These are phyloP conservation scores for Triplophysa siluroides DNA, from an alignment of 2,113 vertebrate species.

Conservation along the genomic window DNA sequence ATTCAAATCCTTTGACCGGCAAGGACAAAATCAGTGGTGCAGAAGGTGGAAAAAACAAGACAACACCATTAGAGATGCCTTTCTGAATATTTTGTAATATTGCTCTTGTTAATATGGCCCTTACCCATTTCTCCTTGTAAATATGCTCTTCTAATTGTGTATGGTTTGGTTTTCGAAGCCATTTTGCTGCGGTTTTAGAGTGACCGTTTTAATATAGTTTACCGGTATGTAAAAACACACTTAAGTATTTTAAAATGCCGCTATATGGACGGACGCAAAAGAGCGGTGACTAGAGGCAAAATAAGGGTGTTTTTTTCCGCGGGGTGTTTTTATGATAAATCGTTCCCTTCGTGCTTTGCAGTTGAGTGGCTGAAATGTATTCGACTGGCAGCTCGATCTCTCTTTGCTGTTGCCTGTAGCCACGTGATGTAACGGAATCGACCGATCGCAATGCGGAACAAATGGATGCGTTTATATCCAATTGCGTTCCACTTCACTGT, in stretches of 20 bases:
- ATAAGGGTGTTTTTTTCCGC: slow-evolving; percentile 19
- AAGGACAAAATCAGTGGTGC: slow-evolving; percentile 55
- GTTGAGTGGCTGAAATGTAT: slow-evolving; percentile 56
- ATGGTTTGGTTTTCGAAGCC: slow-evolving; percentile 88
- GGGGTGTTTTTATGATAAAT: slow-evolving; percentile 41
- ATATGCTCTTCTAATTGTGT: slow-evolving; percentile 80
- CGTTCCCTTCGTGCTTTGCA: slow-evolving; percentile 25
- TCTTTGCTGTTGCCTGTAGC: slow-evolving; percentile 20
- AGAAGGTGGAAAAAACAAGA: slow-evolving; percentile 37
- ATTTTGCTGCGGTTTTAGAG: slow-evolving; percentile 88
- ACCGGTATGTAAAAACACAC: slow-evolving; percentile 65
- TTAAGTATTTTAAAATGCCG: slow-evolving; percentile 57
- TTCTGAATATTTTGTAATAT: slow-evolving; percentile 99
- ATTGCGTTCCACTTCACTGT: slow-evolving; percentile 2
- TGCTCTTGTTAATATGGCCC: slow-evolving; percentile 90
- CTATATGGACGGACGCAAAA: slow-evolving; percentile 62
- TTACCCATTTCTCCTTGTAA: slow-evolving; percentile 75
- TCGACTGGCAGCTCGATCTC: slow-evolving; percentile 50
- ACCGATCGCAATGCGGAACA: background rate
- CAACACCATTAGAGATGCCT: slow-evolving; percentile 83
- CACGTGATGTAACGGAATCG: background rate
- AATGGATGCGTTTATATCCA: background rate
- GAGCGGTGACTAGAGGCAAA: slow-evolving; percentile 49
- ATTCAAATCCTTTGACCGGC: slow-evolving; percentile 37
- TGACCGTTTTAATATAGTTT: slow-evolving; percentile 89